Evolutionary conservation across 1,140 invertebrate species (phyloP).

Genomic region (Drosophila willistoni): DNA sequence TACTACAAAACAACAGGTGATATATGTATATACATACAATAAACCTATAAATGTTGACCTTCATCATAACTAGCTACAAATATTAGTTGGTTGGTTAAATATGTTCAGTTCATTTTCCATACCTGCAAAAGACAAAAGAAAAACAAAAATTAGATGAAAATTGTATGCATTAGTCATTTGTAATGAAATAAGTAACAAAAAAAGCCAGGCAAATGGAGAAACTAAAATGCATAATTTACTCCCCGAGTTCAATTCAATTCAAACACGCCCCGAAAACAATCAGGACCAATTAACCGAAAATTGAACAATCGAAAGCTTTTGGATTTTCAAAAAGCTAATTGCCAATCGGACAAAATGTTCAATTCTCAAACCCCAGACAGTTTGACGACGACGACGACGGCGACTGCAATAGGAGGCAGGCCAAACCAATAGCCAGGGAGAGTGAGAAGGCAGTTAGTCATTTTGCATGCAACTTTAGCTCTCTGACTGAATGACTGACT

Average conservation of each 20-base stretch:
- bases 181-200: conserved; percentile 11
- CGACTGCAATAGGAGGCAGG: not conserved
- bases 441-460: conserved; percentile 46
- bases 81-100: not conserved
- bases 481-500: conserved; percentile 18
- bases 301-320: conserved; percentile 68
- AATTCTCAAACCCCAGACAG: conserved; percentile 52
- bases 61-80: conserved; percentile 18
- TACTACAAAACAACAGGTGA: conserved; percentile 29
- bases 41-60: conserved; percentile 39
- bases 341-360: conserved; percentile 66
- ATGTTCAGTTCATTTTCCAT: conserved; percentile 27
- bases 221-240: conserved; percentile 31
- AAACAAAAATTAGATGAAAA: conserved; percentile 32
- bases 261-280: conserved; percentile 76
- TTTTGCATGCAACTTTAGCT: conserved; percentile 57
- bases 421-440: not conserved
- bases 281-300: conserved; percentile 80
- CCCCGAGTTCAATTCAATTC: conserved; percentile 8
- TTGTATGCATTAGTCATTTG: conserved; percentile 34
- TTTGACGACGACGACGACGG: conserved; percentile 58
- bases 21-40: not conserved
- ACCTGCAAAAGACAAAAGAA: conserved; percentile 56
- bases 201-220: conserved; percentile 5
- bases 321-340: conserved; percentile 59